Evolutionary conservation across 2,797 vertebrate species (phyloP), one percentile per base, ranked within the genome.

Genomic region (Oreonectes daqikongensis): DNA sequence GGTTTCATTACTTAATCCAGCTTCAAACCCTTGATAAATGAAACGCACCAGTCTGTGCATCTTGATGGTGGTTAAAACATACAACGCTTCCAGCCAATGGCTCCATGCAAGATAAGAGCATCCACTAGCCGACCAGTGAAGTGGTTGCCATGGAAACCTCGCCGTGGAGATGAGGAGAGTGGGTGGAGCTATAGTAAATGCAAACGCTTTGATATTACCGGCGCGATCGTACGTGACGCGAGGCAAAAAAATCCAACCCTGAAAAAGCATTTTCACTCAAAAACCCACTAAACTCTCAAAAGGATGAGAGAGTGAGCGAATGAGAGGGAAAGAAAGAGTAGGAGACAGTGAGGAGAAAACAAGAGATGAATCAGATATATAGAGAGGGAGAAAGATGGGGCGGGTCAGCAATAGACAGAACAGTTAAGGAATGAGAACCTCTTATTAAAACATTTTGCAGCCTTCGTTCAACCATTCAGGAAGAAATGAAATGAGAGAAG

Each of bases 361-460:
- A 5, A 30, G 26, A 63, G 40, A 26, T 26, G 24, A 35, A 10
- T 35, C 9, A 35, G 35, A 15, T 24, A 44, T 38, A 67, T 5
- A 63, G 20, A 57, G 26, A 57, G 52, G 67, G 46, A 57, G 9
- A 61, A 15, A 60, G 5, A 85, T 63, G 69, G 71, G 67, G 28
- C 40, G 14, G 60, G 75, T 70, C 65, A 59, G 53, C 72, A 72
- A 85, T 42, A 83, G 69, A 83, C 68, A 79, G 70, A 84, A 79
- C 64, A 83, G 61, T 71, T 72, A 77, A 87, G 89, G 92, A 91
- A 93, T 88, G 90, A 92, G 87, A 93, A 94, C 89, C 89, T 92
- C 92, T 92, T 94, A 93, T 92, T 88, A 89, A 88, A 95, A 95
- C 86, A 95, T 95, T 95, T 94, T 95, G 95, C 94, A 96, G 95